Conservation (phyloP, 2,113 vertebrate genomes). For the Callionymus lyra region DNA sequence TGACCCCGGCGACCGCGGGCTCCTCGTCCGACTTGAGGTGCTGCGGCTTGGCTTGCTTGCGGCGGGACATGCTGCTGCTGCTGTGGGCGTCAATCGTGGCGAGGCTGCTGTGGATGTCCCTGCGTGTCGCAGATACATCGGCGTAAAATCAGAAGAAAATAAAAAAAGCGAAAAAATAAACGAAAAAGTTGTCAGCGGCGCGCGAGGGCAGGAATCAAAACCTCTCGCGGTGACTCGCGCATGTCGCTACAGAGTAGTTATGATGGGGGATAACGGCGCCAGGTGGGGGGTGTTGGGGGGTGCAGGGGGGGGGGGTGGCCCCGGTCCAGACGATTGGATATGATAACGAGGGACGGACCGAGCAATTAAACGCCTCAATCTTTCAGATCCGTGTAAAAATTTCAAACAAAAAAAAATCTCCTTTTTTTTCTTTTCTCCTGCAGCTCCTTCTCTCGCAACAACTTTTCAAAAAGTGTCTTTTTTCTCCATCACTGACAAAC, state of each 20-base stretch:
- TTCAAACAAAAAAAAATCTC: slow-evolving; percentile 53
- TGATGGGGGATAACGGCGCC: slow-evolving; percentile 93
- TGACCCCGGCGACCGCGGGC: slow-evolving; percentile 79
- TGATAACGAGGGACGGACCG: slow-evolving; percentile 90
- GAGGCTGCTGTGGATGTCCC: slow-evolving; percentile 45
- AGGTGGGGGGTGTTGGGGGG: slow-evolving; percentile 78
- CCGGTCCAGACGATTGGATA: slow-evolving; percentile 86
- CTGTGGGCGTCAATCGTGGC: slow-evolving; percentile 1
- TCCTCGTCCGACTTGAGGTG: slow-evolving; percentile 94
- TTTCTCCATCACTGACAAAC: slow-evolving; percentile 32
- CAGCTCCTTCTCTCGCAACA: no score
- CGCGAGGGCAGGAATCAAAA: slow-evolving; percentile 40
- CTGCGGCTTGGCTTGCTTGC: slow-evolving; percentile 99
- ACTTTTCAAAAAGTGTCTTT: background rate
- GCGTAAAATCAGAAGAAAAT: slow-evolving; percentile 57
- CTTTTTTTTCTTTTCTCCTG: slow-evolving; percentile 54
- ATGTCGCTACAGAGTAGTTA: slow-evolving; percentile 91
- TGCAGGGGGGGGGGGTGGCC: slow-evolving; percentile 73
- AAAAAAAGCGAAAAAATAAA: background rate
- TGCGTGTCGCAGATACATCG: slow-evolving; percentile 88
- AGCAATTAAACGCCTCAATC: slow-evolving; percentile 83
- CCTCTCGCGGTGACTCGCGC: slow-evolving; percentile 76
- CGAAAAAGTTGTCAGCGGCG: slow-evolving; percentile 16
- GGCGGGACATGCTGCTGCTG: slow-evolving; percentile 91
- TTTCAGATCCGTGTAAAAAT: slow-evolving; percentile 77